Conservation (phyloP, 2,888 invertebrate species). For the Folsomia candida region DNA sequence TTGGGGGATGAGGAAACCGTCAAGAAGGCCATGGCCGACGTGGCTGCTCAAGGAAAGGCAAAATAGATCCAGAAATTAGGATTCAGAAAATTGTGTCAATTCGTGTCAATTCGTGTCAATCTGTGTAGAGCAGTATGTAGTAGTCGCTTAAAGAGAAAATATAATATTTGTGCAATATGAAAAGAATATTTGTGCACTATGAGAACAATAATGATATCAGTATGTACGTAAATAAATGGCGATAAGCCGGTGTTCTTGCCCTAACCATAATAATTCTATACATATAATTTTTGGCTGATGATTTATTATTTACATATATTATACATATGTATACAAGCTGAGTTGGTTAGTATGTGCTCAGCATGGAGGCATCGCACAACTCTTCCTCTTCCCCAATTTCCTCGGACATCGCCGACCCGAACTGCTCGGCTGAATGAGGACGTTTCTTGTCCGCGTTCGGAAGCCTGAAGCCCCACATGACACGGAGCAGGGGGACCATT, state of each 20-base stretch:
- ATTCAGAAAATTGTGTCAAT: no score
- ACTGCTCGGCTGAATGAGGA: constrained; percentile 34
- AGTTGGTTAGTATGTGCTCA: background rate
- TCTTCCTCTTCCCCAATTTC: constrained; percentile 33
- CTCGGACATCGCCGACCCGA: constrained; percentile 43
- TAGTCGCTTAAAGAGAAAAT: constrained; percentile 2
- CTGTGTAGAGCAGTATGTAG: background rate
- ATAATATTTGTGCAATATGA: background rate
- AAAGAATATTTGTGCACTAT: background rate
- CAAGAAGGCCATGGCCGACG: constrained; percentile 71
- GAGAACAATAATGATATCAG: no score
- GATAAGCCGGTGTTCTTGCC: no score
- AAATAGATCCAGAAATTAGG: constrained; percentile 60
- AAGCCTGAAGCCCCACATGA: constrained; percentile 76
- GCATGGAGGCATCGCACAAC: constrained; percentile 31
- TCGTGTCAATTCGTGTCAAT: background rate
- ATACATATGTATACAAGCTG: no score
- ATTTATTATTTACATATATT: no score
- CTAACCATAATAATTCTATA: no score
- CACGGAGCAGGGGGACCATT: constrained; percentile 88
- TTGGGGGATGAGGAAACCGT: constrained; percentile 75
- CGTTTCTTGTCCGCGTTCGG: constrained; percentile 62
- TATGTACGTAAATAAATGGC: no score
- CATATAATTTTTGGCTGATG: no score
- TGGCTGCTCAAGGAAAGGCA: constrained; percentile 75